Evolutionary conservation across 2,113 vertebrate genomes (phyloP).

Genomic region (Cochlearius cochlearius): DNA sequence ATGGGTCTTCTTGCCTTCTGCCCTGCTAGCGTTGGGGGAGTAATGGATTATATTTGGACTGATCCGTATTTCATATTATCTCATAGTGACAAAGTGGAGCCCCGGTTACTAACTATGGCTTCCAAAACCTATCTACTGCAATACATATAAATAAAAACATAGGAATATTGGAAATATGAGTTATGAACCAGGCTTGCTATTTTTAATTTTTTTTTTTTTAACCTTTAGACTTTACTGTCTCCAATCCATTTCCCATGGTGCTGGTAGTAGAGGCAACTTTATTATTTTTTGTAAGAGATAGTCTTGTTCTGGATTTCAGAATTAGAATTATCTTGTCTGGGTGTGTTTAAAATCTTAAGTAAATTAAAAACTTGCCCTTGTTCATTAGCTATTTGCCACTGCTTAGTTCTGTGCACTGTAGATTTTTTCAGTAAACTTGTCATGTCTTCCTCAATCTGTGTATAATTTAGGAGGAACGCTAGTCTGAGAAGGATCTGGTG

Average conservation of each 20-base stretch:
- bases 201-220: background rate
- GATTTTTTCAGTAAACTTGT: background rate
- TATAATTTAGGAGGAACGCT: background rate
- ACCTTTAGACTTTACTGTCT: background rate
- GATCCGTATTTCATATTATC: background rate
- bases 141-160: background rate
- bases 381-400: background rate
- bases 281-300: background rate
- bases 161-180: background rate
- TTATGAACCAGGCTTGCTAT: background rate
- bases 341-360: background rate
- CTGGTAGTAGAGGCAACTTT: background rate
- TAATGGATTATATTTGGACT: background rate
- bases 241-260: background rate
- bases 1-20: background rate
- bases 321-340: background rate
- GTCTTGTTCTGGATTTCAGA: background rate
- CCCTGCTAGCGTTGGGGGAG: background rate
- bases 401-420: background rate
- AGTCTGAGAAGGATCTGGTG: background rate
- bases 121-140: background rate
- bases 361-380: background rate
- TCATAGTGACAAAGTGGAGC: background rate
- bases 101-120: background rate
- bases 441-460: background rate